Conservation (phyloP, 2,888 invertebrate genomes). For the Drosophila mettleri region DNA sequence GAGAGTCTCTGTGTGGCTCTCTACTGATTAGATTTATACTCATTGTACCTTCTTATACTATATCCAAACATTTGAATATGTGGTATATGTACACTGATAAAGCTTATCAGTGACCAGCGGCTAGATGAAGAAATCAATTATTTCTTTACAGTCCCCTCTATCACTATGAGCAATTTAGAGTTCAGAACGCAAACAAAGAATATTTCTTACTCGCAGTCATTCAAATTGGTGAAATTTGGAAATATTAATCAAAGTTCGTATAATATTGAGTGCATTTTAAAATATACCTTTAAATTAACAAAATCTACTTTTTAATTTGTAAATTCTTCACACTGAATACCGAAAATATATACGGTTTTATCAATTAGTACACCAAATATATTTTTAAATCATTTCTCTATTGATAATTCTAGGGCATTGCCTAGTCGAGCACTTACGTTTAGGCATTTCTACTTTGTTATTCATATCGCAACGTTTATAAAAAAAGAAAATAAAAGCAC, state of each 20-base stretch:
- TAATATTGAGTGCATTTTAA: too few relatives aligned
- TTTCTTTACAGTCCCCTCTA: constrained; percentile 1
- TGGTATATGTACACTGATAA: constrained; percentile 11
- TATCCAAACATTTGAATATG: constrained; percentile 1
- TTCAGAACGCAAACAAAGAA: not conserved
- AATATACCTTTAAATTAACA: too few relatives aligned
- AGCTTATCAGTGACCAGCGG: constrained; percentile 7
- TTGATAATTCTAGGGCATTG: not conserved
- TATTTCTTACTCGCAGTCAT: not conserved
- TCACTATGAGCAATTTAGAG: not conserved
- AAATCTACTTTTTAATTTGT: too few relatives aligned
- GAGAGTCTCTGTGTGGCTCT: constrained; percentile 12
- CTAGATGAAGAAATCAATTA: not conserved
- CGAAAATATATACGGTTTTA: too few relatives aligned
- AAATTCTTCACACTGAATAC: too few relatives aligned
- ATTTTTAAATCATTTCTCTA: too few relatives aligned
- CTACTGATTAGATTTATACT: constrained; percentile 15
- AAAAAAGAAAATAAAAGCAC: not conserved
- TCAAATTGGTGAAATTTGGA: not conserved
- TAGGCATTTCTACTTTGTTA: not conserved
- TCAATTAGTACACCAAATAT: too few relatives aligned
- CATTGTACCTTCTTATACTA: not conserved
- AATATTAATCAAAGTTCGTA: not conserved
- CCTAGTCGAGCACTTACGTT: not conserved
- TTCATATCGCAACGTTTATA: not conserved